phyloP scores from a whole-genome alignment of 2,113 vertebrate species.

The Prochilodus magdalenae region DNA sequence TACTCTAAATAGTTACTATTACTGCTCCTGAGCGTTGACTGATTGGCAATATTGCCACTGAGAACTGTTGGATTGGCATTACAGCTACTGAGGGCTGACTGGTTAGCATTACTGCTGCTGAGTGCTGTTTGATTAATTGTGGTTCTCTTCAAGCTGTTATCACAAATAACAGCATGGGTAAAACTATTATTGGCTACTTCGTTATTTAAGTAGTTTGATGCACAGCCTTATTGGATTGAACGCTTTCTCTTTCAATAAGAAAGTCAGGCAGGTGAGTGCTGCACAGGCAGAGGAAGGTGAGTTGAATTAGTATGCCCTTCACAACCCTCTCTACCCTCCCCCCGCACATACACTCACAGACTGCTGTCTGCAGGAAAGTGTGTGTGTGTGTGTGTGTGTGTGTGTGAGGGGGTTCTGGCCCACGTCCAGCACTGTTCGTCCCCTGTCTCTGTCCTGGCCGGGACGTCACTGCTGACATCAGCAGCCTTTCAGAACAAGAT shows the following conservation, averaged over 20 bases:
- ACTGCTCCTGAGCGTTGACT: no score
- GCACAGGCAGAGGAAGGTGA: conserved; percentile 21
- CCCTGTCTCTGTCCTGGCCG: conserved; percentile 29
- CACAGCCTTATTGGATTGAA: not conserved
- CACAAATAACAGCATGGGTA: no score
- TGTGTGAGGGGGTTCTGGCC: conserved; percentile 14
- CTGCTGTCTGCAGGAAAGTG: conserved; percentile 15
- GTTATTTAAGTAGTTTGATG: no score
- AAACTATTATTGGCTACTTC: no score
- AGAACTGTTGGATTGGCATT: no score
- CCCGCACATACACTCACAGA: not conserved
- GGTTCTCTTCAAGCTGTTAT: no score
- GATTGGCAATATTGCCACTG: no score
- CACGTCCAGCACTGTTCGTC: conserved; percentile 6
- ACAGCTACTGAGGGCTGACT: no score
- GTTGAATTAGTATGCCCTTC: conserved; percentile 37
- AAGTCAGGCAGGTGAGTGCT: not conserved
- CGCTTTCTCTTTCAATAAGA: not conserved
- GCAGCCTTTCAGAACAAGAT: conserved; percentile 39
- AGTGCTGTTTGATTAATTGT: no score
- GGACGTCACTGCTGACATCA: conserved; percentile 53
- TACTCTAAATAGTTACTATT: no score
- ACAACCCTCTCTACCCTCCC: conserved; percentile 24
- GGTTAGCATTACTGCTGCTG: no score
- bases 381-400: conserved; percentile 10